These are phyloP conservation scores for Hypomecis atomaria DNA, from an alignment of 2,888 invertebrate genomes.

Conservation along the genomic window DNA sequence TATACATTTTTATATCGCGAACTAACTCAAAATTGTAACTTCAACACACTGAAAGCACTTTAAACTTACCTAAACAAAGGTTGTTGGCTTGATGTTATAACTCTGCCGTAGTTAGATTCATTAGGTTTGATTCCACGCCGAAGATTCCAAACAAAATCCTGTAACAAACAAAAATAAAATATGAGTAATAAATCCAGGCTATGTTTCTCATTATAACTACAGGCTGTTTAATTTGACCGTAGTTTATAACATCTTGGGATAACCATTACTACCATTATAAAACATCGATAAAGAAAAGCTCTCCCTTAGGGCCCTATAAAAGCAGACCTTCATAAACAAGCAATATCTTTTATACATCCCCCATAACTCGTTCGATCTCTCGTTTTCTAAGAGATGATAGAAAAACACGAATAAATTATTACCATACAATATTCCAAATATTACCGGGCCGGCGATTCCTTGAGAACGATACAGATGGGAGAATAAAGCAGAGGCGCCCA, in stretches of 20 bases:
- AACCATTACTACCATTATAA: slow-evolving; percentile 68
- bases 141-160: slow-evolving; percentile 54
- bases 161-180: slow-evolving; percentile 61
- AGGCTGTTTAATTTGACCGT: slow-evolving; percentile 53
- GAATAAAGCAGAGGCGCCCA: slow-evolving; percentile 30
- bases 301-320: slow-evolving; percentile 70
- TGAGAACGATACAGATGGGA: slow-evolving; percentile 25
- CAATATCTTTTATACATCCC: slow-evolving; percentile 73
- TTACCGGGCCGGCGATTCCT: slow-evolving; percentile 40
- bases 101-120: slow-evolving; percentile 60
- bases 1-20: too few species aligned
- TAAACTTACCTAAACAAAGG: slow-evolving; percentile 71
- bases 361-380: slow-evolving; percentile 67
- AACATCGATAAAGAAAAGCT: slow-evolving; percentile 70
- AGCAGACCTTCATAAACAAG: slow-evolving; percentile 79
- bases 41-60: too few species aligned
- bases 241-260: slow-evolving; percentile 69
- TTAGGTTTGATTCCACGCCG: slow-evolving; percentile 55
- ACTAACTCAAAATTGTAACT: too few species aligned
- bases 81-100: slow-evolving; percentile 77
- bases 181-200: neutral
- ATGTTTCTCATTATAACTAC: slow-evolving; percentile 38
- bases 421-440: slow-evolving; percentile 37
- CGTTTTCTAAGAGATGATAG: slow-evolving; percentile 58
- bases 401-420: slow-evolving; percentile 47